A percentile compares a stretch with the other conserved stretches of the same genome.
These are phyloP conservation scores for Pseudomyrmex pallidus DNA, from an alignment of 1,140 invertebrate genomes.

Conservation along the genomic window DNA sequence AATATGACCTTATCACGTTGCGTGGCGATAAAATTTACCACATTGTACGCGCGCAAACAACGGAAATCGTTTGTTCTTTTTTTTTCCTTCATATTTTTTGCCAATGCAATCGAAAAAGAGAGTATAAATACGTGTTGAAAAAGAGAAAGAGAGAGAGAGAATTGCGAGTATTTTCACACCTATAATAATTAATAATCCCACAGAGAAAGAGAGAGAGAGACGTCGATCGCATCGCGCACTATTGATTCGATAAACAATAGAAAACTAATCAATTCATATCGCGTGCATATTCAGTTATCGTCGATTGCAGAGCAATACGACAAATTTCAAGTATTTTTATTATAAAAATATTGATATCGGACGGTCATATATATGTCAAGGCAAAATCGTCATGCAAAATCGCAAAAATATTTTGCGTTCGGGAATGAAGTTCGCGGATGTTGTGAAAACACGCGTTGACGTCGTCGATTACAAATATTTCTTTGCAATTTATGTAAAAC, in stretches of 20 bases:
- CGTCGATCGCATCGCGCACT: background rate
- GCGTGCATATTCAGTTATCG: background rate
- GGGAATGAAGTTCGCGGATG: background rate
- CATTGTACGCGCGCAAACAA: background rate
- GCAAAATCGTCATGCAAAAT: background rate
- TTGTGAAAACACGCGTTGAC: background rate
- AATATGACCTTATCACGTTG: background rate
- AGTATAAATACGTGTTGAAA: too few species aligned
- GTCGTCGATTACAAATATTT: constrained; percentile 14
- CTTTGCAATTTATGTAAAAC: background rate
- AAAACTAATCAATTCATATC: constrained; percentile 26
- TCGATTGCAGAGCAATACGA: background rate
- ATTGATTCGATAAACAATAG: constrained; percentile 37
- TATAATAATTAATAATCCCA: constrained; percentile 23
- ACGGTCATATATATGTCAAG: background rate
- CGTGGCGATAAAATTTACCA: background rate
- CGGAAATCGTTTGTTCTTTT: too few species aligned
- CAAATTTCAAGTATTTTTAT: constrained; percentile 23
- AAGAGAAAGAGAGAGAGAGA: background rate
- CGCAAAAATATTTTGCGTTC: constrained; percentile 22
- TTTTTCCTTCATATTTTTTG: background rate
- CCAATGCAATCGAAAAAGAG: background rate
- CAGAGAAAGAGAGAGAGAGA: too few species aligned
- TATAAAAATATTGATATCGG: constrained; percentile 28
- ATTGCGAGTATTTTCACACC: background rate